phyloP scores from a whole-genome alignment of 2,113 vertebrate genomes.

The Beaufortia kweichowensis region DNA sequence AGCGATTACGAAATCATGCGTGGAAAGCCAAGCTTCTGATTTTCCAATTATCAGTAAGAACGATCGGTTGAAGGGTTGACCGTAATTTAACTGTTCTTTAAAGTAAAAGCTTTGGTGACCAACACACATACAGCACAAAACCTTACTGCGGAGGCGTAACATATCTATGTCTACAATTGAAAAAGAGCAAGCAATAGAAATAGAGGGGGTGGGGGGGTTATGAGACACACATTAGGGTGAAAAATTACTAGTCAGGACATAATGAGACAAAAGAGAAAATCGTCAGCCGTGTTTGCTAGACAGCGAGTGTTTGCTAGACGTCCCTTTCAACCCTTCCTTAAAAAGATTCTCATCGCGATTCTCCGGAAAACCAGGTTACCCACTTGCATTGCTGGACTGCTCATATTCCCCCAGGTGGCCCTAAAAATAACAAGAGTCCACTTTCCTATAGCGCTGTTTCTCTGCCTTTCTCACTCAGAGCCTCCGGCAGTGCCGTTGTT shows the following conservation, averaged over 20 bases:
- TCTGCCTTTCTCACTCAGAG: not conserved
- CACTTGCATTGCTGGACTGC: slow-evolving; percentile 68
- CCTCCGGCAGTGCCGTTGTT: slow-evolving; percentile 7
- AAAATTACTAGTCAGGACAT: slow-evolving; percentile 13
- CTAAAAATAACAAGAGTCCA: slow-evolving; percentile 69
- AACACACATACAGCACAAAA: slow-evolving; percentile 61
- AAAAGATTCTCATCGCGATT: slow-evolving; percentile 54
- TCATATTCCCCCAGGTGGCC: slow-evolving; percentile 55
- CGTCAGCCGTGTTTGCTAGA: slow-evolving; percentile 3
- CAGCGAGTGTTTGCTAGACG: not conserved
- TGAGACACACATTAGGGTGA: slow-evolving; percentile 12
- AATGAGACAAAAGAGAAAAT: slow-evolving; percentile 8
- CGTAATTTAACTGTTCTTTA: slow-evolving; percentile 67
- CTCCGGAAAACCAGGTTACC: slow-evolving; percentile 77
- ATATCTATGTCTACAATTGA: slow-evolving; percentile 45
- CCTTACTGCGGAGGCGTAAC: slow-evolving; percentile 57
- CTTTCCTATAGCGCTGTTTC: slow-evolving; percentile 27
- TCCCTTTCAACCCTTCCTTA: not conserved
- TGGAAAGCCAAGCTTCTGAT: slow-evolving; percentile 7
- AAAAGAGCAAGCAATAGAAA: slow-evolving; percentile 39
- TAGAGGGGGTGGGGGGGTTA: slow-evolving; percentile 29
- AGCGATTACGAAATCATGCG: not conserved
- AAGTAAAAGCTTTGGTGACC: slow-evolving; percentile 59
- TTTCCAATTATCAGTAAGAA: slow-evolving; percentile 50
- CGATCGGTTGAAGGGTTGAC: slow-evolving; percentile 67